Conservation (phyloP, 2,113 vertebrate species). For the Malurus alboscapulatus region DNA sequence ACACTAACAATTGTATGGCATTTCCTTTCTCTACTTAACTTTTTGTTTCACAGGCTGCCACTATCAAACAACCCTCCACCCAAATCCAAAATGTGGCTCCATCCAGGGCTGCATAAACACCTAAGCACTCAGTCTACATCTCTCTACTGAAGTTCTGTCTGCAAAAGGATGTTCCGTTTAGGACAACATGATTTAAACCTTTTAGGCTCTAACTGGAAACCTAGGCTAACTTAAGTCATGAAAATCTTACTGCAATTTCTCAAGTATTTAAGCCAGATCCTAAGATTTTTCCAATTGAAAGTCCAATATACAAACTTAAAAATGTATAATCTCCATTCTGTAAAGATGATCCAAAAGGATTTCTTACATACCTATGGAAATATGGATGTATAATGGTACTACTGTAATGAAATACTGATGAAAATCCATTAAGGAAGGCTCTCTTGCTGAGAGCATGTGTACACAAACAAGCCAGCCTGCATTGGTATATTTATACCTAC, state of each 20-base stretch:
- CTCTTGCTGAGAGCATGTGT: neutral
- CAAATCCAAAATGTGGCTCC: neutral
- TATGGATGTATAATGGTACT: neutral
- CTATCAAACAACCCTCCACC: neutral
- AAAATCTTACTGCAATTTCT: neutral
- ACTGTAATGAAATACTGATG: neutral
- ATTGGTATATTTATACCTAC: neutral
- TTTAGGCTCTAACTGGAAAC: neutral
- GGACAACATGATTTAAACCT: neutral
- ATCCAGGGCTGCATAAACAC: neutral
- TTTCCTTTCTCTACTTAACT: constrained; percentile 16
- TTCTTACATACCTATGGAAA: neutral
- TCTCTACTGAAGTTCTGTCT: neutral
- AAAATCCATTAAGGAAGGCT: neutral
- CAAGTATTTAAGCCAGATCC: neutral
- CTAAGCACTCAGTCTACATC: neutral
- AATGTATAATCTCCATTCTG: neutral
- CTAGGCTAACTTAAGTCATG: neutral
- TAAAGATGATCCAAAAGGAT: neutral
- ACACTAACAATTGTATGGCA: neutral
- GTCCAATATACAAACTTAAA: neutral
- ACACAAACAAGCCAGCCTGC: neutral
- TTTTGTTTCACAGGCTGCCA: neutral
- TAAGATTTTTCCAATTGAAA: neutral
- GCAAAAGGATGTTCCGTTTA: neutral